Percentiles rank a stretch among this genome's conserved stretches.
Evolutionary conservation across 2,888 invertebrate species (phyloP).

Genomic region (Seira ritae): DNA sequence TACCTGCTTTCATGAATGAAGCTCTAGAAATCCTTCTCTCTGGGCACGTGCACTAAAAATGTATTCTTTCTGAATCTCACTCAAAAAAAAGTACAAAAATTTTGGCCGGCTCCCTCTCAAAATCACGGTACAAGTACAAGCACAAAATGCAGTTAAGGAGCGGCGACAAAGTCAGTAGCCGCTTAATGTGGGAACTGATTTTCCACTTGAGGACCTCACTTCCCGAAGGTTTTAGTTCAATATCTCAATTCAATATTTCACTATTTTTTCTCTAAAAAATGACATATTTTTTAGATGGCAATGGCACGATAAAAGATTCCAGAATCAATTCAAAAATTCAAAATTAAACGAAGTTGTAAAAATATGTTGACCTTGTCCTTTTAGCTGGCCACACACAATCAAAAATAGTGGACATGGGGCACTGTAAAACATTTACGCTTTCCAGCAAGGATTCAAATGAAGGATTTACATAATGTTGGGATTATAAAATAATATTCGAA

Average conservation of each 20-base stretch:
- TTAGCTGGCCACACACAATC: neutral
- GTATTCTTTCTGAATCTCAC: neutral
- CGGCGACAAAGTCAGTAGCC: conserved; percentile 42
- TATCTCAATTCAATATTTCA: neutral
- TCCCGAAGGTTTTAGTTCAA: conserved; percentile 21
- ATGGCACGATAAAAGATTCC: neutral
- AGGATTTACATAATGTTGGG: neutral
- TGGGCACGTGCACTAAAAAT: neutral
- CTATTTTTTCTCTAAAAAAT: neutral
- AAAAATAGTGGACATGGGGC: conserved; percentile 29
- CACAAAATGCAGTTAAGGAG: neutral
- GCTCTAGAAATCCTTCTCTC: neutral
- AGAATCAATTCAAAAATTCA: neutral
- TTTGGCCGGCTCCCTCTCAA: neutral
- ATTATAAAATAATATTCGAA: neutral
- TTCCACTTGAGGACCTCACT: conserved; percentile 51
- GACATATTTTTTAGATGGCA: neutral
- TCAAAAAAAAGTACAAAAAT: neutral
- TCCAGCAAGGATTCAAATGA: conserved; percentile 17
- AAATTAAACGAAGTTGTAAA: neutral
- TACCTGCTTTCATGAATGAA: neutral
- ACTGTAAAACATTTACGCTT: conserved; percentile 42
- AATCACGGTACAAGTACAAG: neutral
- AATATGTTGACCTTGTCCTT: conserved; percentile 39
- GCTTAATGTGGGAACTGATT: conserved; percentile 55